Percentiles rank a stretch among this genome's conserved stretches.
Conservation (phyloP, 2,888 invertebrate genomes). For the Rotaria socialis region DNA sequence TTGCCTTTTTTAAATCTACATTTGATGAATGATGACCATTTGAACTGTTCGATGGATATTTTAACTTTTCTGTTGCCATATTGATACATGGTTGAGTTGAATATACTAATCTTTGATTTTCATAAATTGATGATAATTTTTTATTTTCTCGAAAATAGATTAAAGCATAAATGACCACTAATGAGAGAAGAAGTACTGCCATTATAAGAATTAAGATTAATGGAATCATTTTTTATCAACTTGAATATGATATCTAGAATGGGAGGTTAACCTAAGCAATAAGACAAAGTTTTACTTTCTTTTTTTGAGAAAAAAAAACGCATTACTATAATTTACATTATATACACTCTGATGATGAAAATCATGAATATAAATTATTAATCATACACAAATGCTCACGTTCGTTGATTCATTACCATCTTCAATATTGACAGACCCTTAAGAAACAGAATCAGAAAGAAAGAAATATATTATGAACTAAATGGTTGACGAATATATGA, state of each 20-base stretch:
- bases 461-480: background rate
- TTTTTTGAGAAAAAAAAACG: background rate
- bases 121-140: background rate
- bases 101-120: background rate
- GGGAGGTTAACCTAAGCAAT: background rate
- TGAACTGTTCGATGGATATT: background rate
- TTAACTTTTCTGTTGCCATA: background rate
- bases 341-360: background rate
- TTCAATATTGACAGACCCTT: background rate
- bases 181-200: background rate
- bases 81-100: background rate
- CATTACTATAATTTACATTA: background rate
- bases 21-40: background rate
- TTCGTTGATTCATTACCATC: background rate
- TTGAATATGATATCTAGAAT: background rate
- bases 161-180: background rate
- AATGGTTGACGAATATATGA: too few species aligned
- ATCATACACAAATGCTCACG: background rate
- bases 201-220: background rate
- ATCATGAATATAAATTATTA: background rate
- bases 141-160: background rate
- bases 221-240: background rate
- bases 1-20: background rate
- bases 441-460: background rate
- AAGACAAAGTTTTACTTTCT: background rate